These are phyloP conservation scores for Carassius auratus DNA, from an alignment of 2,113 vertebrate species.

Conservation along the genomic window DNA sequence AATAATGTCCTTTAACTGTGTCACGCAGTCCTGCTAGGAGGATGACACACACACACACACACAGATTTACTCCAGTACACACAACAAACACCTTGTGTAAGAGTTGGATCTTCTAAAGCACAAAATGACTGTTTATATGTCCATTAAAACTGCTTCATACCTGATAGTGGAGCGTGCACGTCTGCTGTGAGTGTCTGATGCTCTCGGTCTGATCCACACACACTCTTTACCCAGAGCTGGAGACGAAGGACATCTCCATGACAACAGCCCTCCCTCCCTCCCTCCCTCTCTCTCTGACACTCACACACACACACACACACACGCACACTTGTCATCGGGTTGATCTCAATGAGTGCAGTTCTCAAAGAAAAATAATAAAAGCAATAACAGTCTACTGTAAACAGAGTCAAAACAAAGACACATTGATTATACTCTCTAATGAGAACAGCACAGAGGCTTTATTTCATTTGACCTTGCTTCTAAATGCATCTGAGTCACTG, in stretches of 20 bases:
- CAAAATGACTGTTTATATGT: not conserved
- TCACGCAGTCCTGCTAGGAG: not conserved
- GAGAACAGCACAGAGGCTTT: not conserved
- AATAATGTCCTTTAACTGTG: constrained; percentile 8
- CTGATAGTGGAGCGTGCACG: not conserved
- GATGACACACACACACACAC: not conserved
- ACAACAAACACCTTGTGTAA: not conserved
- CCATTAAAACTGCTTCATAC: not conserved
- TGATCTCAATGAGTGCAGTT: not conserved
- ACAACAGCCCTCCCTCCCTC: constrained; percentile 49
- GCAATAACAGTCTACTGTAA: not conserved
- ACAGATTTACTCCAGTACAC: not conserved
- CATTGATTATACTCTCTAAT: not conserved
- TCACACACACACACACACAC: not conserved
- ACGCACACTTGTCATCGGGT: not conserved
- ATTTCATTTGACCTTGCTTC: not conserved
- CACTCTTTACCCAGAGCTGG: constrained; percentile 68
- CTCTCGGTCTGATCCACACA: constrained; percentile 59
- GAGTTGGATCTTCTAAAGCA: not conserved
- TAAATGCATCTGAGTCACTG: not conserved
- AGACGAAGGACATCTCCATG: constrained; percentile 73
- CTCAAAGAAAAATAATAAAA: not conserved
- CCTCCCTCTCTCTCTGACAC: constrained; percentile 1
- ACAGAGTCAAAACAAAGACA: not conserved
- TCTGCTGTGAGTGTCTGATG: not conserved